Evolutionary conservation across 2,113 vertebrate species (phyloP), one percentile per base, ranked within the genome.

Genomic region (Puffinus mauretanicus): DNA sequence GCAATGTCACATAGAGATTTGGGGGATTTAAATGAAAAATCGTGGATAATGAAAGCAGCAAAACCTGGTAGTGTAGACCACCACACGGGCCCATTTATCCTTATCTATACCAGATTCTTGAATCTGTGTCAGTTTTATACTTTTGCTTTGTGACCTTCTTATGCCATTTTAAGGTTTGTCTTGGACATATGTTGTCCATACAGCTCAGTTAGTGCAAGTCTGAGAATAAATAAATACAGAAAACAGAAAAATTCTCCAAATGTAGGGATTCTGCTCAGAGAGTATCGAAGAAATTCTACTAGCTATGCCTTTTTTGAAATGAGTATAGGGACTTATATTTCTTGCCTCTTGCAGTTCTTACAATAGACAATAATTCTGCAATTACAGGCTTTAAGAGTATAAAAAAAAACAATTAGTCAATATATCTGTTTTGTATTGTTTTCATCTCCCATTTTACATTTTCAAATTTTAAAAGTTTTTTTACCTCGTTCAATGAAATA

Each of bases 251-350:
- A 7, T 85, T 76, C 61, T 70, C 66, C 44, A 76, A 34, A 54
- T 10, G 18, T 21, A 46, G 55, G 26, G 9, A 18, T 52, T 52
- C 49, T 60, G 54, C 75, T 86, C 44, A 54, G 44, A 9, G 1
- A 51, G 6, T 1, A 27, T 29, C 4, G 1, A 42, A 72, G 13
- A 78, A 81, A 69, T 36, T 27, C 13, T 51, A 5, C 60, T 51
- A 29, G 26, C 38, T 64, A 3, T 42, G 26, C 17, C 10, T 65
- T n/a, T 46, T 66, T 13, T 40, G 14, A 62, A 62, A 36, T 34
- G 10, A n/a, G 7, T 34, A 8, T 4, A 13, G 16, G 10, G 34
- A 25, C 5, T 51, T 54, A 1, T 0, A 34, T 52, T 60, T 55
- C 44, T 49, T 77, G 34, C 27, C 10, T 51, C 40, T 57, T 65